Evolutionary conservation across 1,140 invertebrate species (phyloP).

Genomic region (Kradibia gibbosae): DNA sequence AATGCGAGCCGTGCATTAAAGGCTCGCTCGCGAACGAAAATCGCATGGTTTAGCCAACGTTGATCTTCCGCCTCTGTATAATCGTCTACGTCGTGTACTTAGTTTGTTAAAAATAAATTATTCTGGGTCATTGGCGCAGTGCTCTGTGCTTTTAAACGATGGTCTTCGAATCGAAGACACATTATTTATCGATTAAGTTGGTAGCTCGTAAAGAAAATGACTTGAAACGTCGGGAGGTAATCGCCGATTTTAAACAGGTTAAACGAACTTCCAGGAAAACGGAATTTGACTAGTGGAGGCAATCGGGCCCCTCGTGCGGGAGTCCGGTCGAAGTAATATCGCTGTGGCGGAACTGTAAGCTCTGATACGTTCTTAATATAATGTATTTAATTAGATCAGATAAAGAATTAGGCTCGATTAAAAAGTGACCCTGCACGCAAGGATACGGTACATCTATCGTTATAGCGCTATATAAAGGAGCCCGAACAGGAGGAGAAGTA

Average conservation of each 20-base stretch:
- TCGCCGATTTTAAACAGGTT: too few species aligned
- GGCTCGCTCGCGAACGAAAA: neutral
- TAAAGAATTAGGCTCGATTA: neutral
- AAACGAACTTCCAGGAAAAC: too few species aligned
- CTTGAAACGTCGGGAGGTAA: too few species aligned
- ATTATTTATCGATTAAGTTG: neutral
- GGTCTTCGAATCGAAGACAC: neutral
- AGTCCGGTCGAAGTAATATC: too few species aligned
- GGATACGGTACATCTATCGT: neutral
- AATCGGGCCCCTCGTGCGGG: too few species aligned
- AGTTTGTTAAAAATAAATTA: neutral
- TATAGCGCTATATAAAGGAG: constrained; percentile 18
- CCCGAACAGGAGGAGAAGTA: neutral
- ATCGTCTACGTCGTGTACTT: neutral
- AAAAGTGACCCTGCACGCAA: neutral
- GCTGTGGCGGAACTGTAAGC: too few species aligned
- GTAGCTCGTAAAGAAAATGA: neutral
- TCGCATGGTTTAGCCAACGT: neutral
- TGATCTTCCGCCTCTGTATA: neutral
- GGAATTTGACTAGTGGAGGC: too few species aligned
- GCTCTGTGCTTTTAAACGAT: neutral
- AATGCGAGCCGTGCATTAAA: neutral
- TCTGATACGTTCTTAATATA: neutral
- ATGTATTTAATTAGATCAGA: neutral
- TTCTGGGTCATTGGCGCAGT: neutral